Base-by-base conservation (phyloP, 2,797 vertebrate genomes). In the Lepidocolaptes lacrymiger region DNA sequence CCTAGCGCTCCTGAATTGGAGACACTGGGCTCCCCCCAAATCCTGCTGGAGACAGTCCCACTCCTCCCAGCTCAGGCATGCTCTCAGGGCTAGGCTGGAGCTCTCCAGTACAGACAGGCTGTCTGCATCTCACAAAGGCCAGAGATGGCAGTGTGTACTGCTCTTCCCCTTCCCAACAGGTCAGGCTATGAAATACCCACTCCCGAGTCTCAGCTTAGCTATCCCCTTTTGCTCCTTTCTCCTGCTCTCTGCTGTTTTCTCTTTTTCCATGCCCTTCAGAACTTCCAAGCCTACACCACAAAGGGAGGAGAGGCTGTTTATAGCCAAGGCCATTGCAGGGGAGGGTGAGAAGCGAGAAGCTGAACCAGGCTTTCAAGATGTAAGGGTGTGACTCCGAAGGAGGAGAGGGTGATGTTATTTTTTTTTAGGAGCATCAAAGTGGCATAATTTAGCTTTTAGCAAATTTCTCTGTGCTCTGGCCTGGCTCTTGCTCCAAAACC, bases 121-220 rank as follows among this genome's bases (percentile, higher is more conserved):
- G 9, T 10, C 15, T 5, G 26, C 39, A 16, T 13, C 30, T 44
- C 54, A 1, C 0, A 1, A 7, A 44, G 5, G 12, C 59, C 51
- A 26, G 28, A 51, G 64, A 34, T 3, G 0, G 7, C 34, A 36
- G 26, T 0, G 20, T 18, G 49, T 39, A 6, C 55, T 55, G 17
- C 58, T 46, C 28, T 2, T 58, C 22, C 52, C 12, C 39, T 30
- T 9, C 44, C 51, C 36, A 26, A 1, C 22, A 36, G 43, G 37
- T 5, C 48, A 64, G 28, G 32, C 21, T 28, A 4, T 37, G 32
- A 27, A 79, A 14, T 3, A 4, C 2, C 7, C 9, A 54, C 5
- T 13, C 27, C 48, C 0, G 0, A 9, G 12, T 5, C n/a, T 37
- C 79, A 62, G 24, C 48, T 24, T 1, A 32, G 27, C 49, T 44